Percentiles rank a stretch among this genome's conserved stretches.
phyloP scores from a whole-genome alignment of 2,888 invertebrate species.

The Abrostola triplasia region DNA sequence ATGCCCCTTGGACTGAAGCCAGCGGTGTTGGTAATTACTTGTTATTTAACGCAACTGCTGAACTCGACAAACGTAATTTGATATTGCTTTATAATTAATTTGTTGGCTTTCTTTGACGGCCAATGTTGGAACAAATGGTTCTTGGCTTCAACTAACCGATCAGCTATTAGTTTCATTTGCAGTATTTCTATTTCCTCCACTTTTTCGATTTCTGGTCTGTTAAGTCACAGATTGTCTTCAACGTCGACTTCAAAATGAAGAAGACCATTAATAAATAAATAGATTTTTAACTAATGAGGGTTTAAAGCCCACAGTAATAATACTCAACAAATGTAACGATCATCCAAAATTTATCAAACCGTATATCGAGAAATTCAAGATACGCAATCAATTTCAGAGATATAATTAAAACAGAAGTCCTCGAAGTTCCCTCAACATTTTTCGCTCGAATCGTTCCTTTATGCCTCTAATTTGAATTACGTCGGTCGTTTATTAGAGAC shows the following conservation, averaged over 20 bases:
- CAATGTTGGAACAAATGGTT: slow-evolving; percentile 14
- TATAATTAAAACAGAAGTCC: slow-evolving; percentile 46
- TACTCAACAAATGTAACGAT: slow-evolving; percentile 1
- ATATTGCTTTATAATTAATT: slow-evolving; percentile 50
- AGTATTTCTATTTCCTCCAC: not conserved
- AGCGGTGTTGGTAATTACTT: slow-evolving; percentile 69
- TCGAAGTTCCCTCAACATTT: slow-evolving; percentile 45
- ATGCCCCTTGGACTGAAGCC: slow-evolving; percentile 79
- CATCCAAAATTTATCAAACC: slow-evolving; percentile 4
- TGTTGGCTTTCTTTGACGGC: slow-evolving; percentile 10
- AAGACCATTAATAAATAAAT: not conserved
- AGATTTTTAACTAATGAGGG: not conserved
- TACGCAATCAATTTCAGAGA: slow-evolving; percentile 32
- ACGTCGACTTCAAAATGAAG: no score
- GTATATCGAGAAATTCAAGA: slow-evolving; percentile 4
- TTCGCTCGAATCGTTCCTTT: slow-evolving; percentile 54
- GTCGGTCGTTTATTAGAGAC: slow-evolving; percentile 58
- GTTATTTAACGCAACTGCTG: slow-evolving; percentile 68
- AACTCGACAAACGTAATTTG: slow-evolving; percentile 64
- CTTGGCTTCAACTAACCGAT: slow-evolving; percentile 7
- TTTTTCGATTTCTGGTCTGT: no score
- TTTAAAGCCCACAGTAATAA: not conserved
- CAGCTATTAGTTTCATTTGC: slow-evolving; percentile 3
- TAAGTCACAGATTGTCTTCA: no score
- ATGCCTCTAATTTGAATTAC: slow-evolving; percentile 58